phyloP scores from a whole-genome alignment of 2,113 vertebrate genomes.

The Thalassoma bifasciatum region DNA sequence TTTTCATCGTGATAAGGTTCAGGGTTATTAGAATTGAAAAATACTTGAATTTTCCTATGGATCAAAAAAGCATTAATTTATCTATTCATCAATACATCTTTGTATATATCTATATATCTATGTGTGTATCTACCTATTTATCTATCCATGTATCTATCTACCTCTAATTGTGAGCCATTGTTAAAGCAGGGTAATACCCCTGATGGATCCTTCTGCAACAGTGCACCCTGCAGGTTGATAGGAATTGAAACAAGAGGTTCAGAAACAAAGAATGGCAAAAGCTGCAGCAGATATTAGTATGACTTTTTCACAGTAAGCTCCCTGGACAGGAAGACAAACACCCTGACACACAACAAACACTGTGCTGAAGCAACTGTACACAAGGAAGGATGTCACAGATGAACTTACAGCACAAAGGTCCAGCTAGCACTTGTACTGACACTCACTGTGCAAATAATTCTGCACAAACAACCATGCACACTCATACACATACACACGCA shows the following conservation, averaged over 20 bases:
- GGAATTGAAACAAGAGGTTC: slow-evolving; percentile 30
- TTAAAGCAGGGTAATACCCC: slow-evolving; percentile 49
- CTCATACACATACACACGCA: slow-evolving; percentile 25
- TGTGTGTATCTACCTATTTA: no score
- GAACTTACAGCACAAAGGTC: slow-evolving; percentile 2
- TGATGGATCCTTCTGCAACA: slow-evolving; percentile 70
- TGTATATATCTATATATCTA: no score
- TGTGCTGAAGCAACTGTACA: background rate
- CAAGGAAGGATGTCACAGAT: background rate
- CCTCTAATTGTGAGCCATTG: slow-evolving; percentile 28
- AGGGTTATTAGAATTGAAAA: background rate
- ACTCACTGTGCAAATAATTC: slow-evolving; percentile 26
- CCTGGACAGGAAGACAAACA: slow-evolving; percentile 35
- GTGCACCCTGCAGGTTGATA: slow-evolving; percentile 72
- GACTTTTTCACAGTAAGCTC: slow-evolving; percentile 24
- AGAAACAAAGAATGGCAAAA: background rate
- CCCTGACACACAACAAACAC: slow-evolving; percentile 16
- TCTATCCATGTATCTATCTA: no score
- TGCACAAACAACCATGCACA: background rate
- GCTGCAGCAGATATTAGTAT: slow-evolving; percentile 8
- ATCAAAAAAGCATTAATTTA: no score
- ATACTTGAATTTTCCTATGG: no score
- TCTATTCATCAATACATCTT: no score
- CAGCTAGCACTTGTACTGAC: background rate
- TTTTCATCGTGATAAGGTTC: slow-evolving; percentile 2